Conservation (phyloP, 2,113 vertebrate genomes). For the Pithys albifrons region DNA sequence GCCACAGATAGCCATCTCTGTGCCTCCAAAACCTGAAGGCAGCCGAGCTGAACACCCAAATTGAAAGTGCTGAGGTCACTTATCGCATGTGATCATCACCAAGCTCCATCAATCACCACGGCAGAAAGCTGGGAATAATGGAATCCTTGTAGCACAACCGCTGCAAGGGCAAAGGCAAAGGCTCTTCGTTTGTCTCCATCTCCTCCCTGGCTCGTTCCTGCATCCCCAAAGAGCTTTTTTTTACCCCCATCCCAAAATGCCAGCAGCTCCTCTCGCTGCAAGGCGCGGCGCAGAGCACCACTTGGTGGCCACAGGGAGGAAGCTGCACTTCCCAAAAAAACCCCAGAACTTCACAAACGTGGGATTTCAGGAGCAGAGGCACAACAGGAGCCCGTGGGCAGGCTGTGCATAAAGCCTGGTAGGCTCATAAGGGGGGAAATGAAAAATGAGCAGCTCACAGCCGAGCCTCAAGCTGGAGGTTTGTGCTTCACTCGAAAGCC, state of each 20-base stretch:
- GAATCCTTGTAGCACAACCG: not conserved
- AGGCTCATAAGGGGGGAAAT: rapidly evolving
- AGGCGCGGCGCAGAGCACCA: slow-evolving; percentile 38
- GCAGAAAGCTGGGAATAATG: not conserved
- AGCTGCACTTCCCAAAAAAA: not conserved
- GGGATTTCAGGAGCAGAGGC: not conserved
- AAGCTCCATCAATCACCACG: not conserved
- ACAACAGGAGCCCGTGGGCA: not conserved
- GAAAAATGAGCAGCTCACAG: not conserved
- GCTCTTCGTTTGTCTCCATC: not conserved
- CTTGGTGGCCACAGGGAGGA: slow-evolving; percentile 47
- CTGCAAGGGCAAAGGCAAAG: not conserved
- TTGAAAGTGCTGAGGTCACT: slow-evolving; percentile 5
- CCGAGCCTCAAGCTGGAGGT: not conserved
- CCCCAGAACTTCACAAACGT: not conserved
- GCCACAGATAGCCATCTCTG: not conserved
- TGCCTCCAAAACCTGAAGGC: not conserved
- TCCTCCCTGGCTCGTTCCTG: not conserved
- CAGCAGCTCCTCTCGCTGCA: not conserved
- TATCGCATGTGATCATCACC: not conserved
- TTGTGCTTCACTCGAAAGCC: not conserved
- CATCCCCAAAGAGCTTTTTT: not conserved
- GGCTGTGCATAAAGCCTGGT: rapidly evolving
- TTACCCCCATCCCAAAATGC: not conserved
- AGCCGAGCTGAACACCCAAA: slow-evolving; percentile 35